A percentile compares a stretch with the other conserved stretches of the same genome.
phyloP scores from a whole-genome alignment of 30 jellyfish, hydroid and myxozoan species.

The Aurelia aurita complex sp. Pacific region DNA sequence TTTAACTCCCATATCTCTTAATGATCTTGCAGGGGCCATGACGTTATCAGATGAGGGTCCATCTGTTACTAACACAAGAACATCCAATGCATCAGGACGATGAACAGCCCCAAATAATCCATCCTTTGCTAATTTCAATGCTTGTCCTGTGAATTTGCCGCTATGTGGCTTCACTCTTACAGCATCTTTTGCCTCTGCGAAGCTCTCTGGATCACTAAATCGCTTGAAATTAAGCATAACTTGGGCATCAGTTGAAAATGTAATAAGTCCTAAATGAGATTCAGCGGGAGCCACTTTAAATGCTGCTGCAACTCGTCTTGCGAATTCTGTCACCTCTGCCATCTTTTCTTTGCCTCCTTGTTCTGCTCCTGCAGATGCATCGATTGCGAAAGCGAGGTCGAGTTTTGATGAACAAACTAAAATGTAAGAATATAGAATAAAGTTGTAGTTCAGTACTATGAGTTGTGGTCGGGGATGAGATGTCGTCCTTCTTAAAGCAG shows the following conservation, averaged over 20 bases:
- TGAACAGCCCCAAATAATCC: slow-evolving; percentile 85
- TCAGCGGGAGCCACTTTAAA: slow-evolving; percentile 92
- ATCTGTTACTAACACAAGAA: slow-evolving; percentile 82
- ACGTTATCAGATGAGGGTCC: slow-evolving; percentile 95
- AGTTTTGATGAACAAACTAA: slow-evolving; percentile 91
- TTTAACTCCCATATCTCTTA: slow-evolving; percentile 98
- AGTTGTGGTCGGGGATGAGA: too few relatives aligned
- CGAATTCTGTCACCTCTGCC: slow-evolving; percentile 97
- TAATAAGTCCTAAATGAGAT: slow-evolving; percentile 86
- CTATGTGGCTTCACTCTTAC: slow-evolving; percentile 95
- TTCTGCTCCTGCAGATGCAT: slow-evolving; percentile 99
- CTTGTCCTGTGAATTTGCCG: slow-evolving; percentile 96
- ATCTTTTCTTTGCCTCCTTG: slow-evolving; percentile 98
- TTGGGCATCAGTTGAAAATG: slow-evolving; percentile 98
- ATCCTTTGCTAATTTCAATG: slow-evolving; percentile 86
- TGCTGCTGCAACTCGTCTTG: slow-evolving; percentile 96
- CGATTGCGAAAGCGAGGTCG: slow-evolving; percentile 97
- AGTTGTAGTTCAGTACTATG: too few relatives aligned
- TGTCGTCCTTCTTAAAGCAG: too few relatives aligned
- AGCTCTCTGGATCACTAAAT: slow-evolving; percentile 87
- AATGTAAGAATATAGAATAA: background rate
- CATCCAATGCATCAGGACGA: slow-evolving; percentile 95
- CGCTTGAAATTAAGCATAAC: slow-evolving; percentile 91
- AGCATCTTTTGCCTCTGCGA: slow-evolving; percentile 93
- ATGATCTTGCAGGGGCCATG: slow-evolving; percentile 85